Evolutionary conservation across 2,888 invertebrate species (phyloP).

Genomic region (Tetramorium bicarinatum): DNA sequence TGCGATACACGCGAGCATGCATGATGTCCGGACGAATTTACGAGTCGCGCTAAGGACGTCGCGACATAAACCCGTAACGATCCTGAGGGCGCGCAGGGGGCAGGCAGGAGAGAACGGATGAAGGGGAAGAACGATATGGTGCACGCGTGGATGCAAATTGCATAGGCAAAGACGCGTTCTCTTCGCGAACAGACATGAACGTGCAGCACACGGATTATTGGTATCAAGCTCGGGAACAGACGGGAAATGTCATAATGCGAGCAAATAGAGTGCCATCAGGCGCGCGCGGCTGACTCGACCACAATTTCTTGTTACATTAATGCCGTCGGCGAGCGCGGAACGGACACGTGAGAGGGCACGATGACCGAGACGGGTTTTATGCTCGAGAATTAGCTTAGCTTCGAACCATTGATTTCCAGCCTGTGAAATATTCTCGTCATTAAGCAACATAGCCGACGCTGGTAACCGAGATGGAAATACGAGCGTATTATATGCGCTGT

Average conservation of each 20-base stretch:
- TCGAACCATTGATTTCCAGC: conserved; percentile 57
- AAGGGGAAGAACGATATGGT: conserved; percentile 45
- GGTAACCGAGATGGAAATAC: conserved; percentile 39
- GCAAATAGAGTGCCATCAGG: conserved; percentile 67
- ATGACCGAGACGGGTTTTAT: conserved; percentile 55
- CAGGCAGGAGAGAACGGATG: conserved; percentile 29
- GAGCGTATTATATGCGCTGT: conserved; percentile 35
- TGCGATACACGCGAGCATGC: conserved; percentile 28
- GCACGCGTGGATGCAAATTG: conserved; percentile 66
- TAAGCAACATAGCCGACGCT: conserved; percentile 47
- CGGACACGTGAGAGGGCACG: conserved; percentile 51
- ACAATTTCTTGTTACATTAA: conserved; percentile 67
- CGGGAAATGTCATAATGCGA: conserved; percentile 68
- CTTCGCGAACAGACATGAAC: conserved; percentile 53
- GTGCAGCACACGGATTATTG: conserved; percentile 67
- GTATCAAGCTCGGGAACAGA: conserved; percentile 68
- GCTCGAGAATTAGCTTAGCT: conserved; percentile 59
- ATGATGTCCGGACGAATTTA: conserved; percentile 66
- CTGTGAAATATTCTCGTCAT: conserved; percentile 54
- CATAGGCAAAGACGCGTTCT: conserved; percentile 59
- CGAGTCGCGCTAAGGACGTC: conserved; percentile 65
- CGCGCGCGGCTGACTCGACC: conserved; percentile 46
- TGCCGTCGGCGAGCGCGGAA: conserved; percentile 47
- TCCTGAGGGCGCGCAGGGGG: conserved; percentile 27
- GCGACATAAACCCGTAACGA: conserved; percentile 70